Percentiles rank a stretch among this genome's conserved stretches.
Evolutionary conservation across 2,888 invertebrate genomes (phyloP).

Genomic region (Eumacrocentrus americanus): DNA sequence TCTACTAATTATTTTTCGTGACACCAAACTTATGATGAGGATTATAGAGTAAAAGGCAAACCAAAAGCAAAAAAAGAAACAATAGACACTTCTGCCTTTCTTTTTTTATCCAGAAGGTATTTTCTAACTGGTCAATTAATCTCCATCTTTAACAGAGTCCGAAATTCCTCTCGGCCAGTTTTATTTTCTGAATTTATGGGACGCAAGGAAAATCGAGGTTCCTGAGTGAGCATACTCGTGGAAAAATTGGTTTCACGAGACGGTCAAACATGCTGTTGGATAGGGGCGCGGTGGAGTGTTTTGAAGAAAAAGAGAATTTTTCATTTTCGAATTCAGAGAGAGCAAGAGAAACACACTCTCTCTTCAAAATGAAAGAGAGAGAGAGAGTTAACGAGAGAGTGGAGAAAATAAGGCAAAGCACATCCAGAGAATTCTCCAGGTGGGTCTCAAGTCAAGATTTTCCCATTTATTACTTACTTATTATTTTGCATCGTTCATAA

Average conservation of each 20-base stretch:
- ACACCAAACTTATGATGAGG: no score
- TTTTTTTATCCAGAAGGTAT: background rate
- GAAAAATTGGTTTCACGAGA: background rate
- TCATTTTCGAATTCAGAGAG: no score
- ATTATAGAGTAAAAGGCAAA: no score
- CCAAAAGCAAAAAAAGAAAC: no score
- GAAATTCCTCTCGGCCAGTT: background rate
- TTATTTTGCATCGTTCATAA: background rate
- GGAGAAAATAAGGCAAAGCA: no score
- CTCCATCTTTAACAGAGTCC: background rate
- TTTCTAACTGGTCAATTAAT: background rate
- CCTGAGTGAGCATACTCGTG: conserved; percentile 20
- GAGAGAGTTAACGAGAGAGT: background rate
- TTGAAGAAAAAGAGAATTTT: background rate
- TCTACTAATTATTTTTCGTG: background rate
- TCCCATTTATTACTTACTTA: no score
- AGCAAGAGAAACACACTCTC: no score
- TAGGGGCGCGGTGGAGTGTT: conserved; percentile 7
- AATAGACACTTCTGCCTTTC: background rate
- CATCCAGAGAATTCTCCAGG: no score
- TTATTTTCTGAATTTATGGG: background rate
- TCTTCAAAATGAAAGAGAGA: no score
- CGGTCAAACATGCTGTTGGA: background rate
- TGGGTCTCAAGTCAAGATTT: no score
- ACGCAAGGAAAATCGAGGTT: conserved; percentile 24